phyloP scores from a whole-genome alignment of 2,113 vertebrate species.

The Apus apus region DNA sequence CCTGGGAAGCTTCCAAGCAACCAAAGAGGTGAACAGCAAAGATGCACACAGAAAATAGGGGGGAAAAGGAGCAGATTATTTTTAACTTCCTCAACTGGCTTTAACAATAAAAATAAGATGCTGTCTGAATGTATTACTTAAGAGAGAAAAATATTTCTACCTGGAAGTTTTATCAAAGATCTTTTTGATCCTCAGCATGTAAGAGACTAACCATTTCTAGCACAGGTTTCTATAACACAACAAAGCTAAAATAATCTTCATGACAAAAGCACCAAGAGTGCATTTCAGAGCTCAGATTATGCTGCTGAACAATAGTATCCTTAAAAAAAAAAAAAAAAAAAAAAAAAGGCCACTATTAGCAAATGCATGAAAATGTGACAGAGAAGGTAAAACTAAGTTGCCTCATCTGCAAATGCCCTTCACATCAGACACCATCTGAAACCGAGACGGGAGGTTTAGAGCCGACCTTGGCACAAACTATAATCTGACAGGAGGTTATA shows the following conservation, averaged over 20 bases:
- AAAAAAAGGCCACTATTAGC: not conserved
- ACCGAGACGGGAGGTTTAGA: slow-evolving; percentile 54
- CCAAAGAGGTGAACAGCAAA: not conserved
- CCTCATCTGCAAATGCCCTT: slow-evolving; percentile 58
- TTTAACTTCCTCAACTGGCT: not conserved
- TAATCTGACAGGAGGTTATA: slow-evolving; percentile 68
- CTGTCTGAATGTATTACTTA: not conserved
- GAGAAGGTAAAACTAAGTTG: not conserved
- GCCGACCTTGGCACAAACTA: slow-evolving; percentile 49
- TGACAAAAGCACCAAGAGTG: not conserved
- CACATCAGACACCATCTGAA: slow-evolving; percentile 49
- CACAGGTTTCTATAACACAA: not conserved
- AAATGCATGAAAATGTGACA: slow-evolving; percentile 11
- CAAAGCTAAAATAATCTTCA: not conserved
- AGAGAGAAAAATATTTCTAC: not conserved
- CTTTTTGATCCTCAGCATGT: not conserved
- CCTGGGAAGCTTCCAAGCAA: not conserved
- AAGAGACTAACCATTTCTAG: not conserved
- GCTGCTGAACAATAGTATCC: not conserved
- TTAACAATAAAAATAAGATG: not conserved
- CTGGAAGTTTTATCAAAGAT: not conserved
- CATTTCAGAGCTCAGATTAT: not conserved
- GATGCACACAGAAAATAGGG: not conserved
- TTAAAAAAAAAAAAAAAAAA: not conserved
- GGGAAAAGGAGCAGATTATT: not conserved